Percentiles rank a stretch among this genome's conserved stretches.
These are phyloP conservation scores for Pogonus chalceus DNA, from an alignment of 1,140 invertebrate species.

Conservation along the genomic window DNA sequence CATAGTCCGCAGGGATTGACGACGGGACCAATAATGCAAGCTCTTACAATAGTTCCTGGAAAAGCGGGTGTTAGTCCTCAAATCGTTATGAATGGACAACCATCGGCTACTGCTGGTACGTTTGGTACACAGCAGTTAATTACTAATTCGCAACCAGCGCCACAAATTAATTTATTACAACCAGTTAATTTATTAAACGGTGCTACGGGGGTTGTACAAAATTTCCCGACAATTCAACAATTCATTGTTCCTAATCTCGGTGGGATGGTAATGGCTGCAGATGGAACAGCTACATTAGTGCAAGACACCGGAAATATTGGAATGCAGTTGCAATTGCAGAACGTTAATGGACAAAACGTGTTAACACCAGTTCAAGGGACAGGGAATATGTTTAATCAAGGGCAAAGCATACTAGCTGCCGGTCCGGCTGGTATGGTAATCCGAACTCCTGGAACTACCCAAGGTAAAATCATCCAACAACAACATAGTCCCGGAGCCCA, in stretches of 20 bases:
- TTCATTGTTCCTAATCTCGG: constrained; percentile 71
- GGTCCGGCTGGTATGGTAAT: constrained; percentile 68
- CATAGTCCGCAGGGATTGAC: constrained; percentile 46
- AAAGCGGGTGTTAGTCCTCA: constrained; percentile 59
- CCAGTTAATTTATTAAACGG: constrained; percentile 70
- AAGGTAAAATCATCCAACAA: constrained; percentile 61
- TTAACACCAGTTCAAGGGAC: constrained; percentile 55
- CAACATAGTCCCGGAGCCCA: constrained; percentile 57
- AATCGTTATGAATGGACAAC: constrained; percentile 61
- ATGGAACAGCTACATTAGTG: constrained; percentile 57
- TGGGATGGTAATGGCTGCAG: constrained; percentile 33
- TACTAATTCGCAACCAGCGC: constrained; percentile 55
- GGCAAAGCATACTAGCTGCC: constrained; percentile 56
- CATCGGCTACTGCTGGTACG: constrained; percentile 42
- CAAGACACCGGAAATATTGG: constrained; percentile 60
- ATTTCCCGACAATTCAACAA: constrained; percentile 70
- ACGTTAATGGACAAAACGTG: constrained; percentile 68
- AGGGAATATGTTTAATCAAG: constrained; percentile 41
- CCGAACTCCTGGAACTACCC: constrained; percentile 53
- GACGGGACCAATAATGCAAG: constrained; percentile 56
- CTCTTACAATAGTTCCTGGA: constrained; percentile 62
- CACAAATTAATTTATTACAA: constrained; percentile 68
- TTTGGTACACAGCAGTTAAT: constrained; percentile 58
- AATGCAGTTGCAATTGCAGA: constrained; percentile 67
- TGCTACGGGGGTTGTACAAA: constrained; percentile 58